Conservation (phyloP, 2,113 vertebrate species). For the Promerops cafer region DNA sequence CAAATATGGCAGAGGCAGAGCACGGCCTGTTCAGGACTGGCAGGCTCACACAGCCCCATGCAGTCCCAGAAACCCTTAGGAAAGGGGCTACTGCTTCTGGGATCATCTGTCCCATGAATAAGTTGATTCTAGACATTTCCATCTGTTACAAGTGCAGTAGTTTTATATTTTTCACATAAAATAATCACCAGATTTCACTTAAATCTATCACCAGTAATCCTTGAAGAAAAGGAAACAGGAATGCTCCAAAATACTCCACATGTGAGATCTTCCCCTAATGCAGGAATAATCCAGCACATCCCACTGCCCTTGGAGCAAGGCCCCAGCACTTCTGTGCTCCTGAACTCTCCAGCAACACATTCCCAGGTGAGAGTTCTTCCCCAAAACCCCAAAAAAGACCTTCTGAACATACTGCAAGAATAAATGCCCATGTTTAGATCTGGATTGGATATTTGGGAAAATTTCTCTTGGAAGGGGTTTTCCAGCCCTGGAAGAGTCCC, state of each 20-base stretch:
- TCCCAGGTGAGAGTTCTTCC: rapidly evolving
- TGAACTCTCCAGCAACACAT: background rate
- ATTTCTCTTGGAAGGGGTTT: background rate
- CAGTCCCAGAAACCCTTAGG: background rate
- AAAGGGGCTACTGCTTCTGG: background rate
- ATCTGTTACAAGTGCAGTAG: background rate
- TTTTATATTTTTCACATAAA: background rate
- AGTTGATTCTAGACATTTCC: background rate
- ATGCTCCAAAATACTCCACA: background rate
- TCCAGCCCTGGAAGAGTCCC: background rate
- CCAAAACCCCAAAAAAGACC: background rate
- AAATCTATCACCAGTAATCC: background rate
- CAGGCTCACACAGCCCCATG: background rate
- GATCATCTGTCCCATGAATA: rapidly evolving
- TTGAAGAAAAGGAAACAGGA: background rate
- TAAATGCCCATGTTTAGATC: background rate
- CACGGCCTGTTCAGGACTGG: rapidly evolving
- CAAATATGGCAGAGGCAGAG: rapidly evolving
- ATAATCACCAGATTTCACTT: too few relatives aligned
- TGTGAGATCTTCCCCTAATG: background rate
- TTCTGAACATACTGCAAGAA: rapidly evolving
- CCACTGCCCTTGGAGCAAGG: background rate
- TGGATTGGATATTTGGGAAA: background rate
- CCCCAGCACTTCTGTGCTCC: background rate
- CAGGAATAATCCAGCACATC: background rate